Base-by-base conservation (phyloP, 1,140 invertebrate genomes). In the Ptiloglossa arizonensis region DNA sequence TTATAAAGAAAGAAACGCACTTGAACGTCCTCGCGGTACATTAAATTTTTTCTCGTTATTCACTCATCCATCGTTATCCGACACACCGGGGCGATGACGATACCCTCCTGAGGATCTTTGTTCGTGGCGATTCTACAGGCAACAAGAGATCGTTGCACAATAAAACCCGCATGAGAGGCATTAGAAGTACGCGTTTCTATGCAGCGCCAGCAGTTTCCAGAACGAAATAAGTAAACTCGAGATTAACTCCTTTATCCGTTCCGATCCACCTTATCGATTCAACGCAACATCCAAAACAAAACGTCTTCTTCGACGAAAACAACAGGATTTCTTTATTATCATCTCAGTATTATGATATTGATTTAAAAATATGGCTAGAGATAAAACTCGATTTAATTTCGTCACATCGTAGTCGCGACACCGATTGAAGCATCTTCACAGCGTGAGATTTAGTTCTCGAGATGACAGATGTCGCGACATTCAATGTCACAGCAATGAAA, bases 111-210 rank as follows among this genome's bases (percentile, higher is more conserved):
- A 70, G 54, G 62, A 84, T 84, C 76, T 84, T 66, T 74, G 81
- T 75, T 80, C 81, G 62, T 71, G 69, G 46, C 66, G 77, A 83
- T 83, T 80, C 77, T 50, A 62, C 76, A 62, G 67, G 81, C 82
- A 83, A 84, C 81, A 80, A 75, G 81, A 84, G 82, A 83, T 84
- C 81, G 76, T 74, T 84, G 82, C 76, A 84, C 81, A 83, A 83
- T 83, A 56, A 83, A 54, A 83, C 76, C 81, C 82, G 81, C 67
- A 83, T 83, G 83, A 84, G 77, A 75, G 82, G 70, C 46, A 84
- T 80, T 80, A 83, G 70, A 56, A 70, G 62, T 70, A 66, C 76
- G 59, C 70, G 67, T 59, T 52, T 32, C 81, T 71, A 79, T 64
- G 56, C 66, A 66, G 32, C 60, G 38, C 52, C 56, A 32, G 46